Conservation (phyloP, 1,140 invertebrate species). For the Paramacrobiotus metropolitanus region DNA sequence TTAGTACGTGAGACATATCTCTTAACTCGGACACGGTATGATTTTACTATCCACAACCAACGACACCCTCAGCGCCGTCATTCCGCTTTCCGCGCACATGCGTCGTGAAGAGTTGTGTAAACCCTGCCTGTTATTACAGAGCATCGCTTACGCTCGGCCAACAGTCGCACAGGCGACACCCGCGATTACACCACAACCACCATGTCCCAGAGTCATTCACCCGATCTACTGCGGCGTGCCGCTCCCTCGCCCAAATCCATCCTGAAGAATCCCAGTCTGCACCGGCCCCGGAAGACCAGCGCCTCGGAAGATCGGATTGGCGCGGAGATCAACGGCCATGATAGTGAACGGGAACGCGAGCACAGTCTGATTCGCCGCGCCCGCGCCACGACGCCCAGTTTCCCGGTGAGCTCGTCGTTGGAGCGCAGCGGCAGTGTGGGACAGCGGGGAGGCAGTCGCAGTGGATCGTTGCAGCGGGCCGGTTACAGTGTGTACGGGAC, state of each 20-base stretch:
- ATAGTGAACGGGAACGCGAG: background rate
- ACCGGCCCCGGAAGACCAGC: background rate
- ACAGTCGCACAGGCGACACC: too few relatives aligned
- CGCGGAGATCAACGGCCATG: background rate
- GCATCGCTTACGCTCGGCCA: background rate
- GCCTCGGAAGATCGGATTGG: background rate
- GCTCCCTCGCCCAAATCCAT: background rate
- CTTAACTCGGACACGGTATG: too few relatives aligned
- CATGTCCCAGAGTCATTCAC: background rate
- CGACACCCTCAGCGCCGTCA: too few relatives aligned
- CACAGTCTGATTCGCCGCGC: too few relatives aligned
- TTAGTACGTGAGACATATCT: too few relatives aligned
- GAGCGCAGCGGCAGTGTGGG: too few relatives aligned
- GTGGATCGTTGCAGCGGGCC: background rate
- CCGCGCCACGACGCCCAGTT: background rate
- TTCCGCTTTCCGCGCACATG: too few relatives aligned
- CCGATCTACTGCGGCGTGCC: background rate
- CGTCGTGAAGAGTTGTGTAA: too few relatives aligned
- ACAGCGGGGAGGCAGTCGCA: too few relatives aligned
- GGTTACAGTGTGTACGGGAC: background rate
- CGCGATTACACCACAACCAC: too few relatives aligned
- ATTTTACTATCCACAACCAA: too few relatives aligned
- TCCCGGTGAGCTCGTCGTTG: background rate
- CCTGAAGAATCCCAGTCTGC: background rate
- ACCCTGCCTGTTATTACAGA: background rate